These are phyloP conservation scores for Dryobota labecula DNA, from an alignment of 2,888 invertebrate species.

Conservation along the genomic window DNA sequence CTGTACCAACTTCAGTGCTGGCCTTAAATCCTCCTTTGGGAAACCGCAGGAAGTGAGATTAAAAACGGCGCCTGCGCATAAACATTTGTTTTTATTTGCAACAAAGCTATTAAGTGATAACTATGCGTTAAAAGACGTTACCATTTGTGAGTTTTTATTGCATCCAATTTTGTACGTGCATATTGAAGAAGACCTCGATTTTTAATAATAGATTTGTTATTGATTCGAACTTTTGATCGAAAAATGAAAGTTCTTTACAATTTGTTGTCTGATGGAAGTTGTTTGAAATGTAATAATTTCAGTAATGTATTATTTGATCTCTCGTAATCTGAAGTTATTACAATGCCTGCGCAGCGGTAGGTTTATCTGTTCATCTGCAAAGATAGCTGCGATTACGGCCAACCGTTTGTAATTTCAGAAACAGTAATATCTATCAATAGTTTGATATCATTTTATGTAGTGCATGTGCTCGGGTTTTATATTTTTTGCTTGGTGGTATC, in stretches of 20 bases:
- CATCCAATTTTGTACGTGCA: conserved; percentile 51
- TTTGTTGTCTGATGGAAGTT: conserved; percentile 34
- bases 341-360: conserved; percentile 46
- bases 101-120: conserved; percentile 68
- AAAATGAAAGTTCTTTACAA: conserved; percentile 54
- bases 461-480: conserved; percentile 20
- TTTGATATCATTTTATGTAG: conserved; percentile 53
- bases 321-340: conserved; percentile 53
- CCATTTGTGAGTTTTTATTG: conserved; percentile 60
- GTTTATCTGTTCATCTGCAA: conserved; percentile 50
- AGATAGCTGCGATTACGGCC: conserved; percentile 50
- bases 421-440: conserved; percentile 60
- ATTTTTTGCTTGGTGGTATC: conserved; percentile 35
- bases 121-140: conserved; percentile 66
- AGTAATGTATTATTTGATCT: conserved; percentile 53
- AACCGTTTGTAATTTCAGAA: conserved; percentile 59
- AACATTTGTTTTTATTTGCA: conserved; percentile 73
- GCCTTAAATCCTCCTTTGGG: conserved; percentile 86
- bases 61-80: conserved; percentile 70
- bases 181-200: conserved; percentile 51
- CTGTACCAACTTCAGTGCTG: conserved; percentile 76
- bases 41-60: conserved; percentile 84
- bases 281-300: conserved; percentile 43
- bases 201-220: conserved; percentile 48
- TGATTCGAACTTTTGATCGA: conserved; percentile 42